Evolutionary conservation across 1,140 invertebrate genomes (phyloP).

Genomic region (Drosophila yakuba): DNA sequence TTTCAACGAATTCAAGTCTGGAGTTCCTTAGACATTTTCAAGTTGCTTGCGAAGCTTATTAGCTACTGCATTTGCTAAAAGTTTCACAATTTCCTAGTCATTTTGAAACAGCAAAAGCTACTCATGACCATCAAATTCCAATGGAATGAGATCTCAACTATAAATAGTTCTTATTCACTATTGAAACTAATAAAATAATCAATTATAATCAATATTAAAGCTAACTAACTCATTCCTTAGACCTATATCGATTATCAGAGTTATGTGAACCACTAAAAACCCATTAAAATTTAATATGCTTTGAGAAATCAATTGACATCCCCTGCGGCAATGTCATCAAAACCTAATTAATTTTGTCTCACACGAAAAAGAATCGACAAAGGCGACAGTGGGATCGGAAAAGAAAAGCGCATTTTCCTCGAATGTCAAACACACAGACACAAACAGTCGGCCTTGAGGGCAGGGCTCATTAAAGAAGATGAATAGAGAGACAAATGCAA

Average conservation of each 20-base stretch:
- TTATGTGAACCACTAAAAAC: no score
- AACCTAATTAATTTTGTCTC: constrained; percentile 49
- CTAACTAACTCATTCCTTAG: no score
- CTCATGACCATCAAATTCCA: no score
- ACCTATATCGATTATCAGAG: background rate
- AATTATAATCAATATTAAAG: no score
- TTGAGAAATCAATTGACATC: background rate
- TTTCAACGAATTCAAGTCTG: background rate
- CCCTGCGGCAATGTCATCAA: constrained; percentile 8
- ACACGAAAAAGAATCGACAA: constrained; percentile 21
- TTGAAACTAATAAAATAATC: no score
- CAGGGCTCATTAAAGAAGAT: constrained; percentile 57
- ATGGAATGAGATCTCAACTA: no score
- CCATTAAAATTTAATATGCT: background rate
- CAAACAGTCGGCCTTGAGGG: constrained; percentile 40
- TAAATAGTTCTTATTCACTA: no score
- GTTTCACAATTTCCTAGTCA: no score
- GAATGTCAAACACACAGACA: constrained; percentile 42
- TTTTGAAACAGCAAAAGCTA: no score
- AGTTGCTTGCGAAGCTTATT: no score
- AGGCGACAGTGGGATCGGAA: constrained; percentile 8
- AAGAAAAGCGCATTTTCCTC: constrained; percentile 52
- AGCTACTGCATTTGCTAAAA: no score
- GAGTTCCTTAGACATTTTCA: no score
- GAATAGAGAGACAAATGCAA: constrained; percentile 47